Conservation (phyloP, 2,888 invertebrate species). For the Limnephilus auricula region DNA sequence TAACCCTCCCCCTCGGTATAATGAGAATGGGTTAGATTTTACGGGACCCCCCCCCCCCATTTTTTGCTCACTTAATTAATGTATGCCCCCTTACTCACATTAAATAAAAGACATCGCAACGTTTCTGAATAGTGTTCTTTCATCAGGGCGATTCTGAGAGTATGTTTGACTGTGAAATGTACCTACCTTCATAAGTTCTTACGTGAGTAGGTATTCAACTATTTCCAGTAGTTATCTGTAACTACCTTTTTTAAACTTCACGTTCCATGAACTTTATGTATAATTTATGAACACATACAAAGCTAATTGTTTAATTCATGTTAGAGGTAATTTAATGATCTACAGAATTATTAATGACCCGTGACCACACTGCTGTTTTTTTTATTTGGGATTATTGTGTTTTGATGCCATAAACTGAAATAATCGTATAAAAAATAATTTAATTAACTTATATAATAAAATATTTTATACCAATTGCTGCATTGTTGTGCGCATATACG, state of each 20-base stretch:
- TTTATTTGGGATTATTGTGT: background rate
- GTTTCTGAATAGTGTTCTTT: no score
- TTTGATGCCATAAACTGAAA: background rate
- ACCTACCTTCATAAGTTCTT: background rate
- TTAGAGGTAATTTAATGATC: background rate
- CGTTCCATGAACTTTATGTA: background rate
- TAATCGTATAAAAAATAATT: no score
- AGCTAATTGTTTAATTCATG: background rate
- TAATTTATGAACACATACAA: background rate
- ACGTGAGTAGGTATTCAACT: background rate
- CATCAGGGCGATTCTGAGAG: background rate
- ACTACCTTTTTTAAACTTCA: background rate
- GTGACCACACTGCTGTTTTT: background rate
- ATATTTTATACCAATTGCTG: background rate
- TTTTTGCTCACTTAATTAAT: no score
- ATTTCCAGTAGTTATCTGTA: background rate
- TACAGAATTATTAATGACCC: background rate
- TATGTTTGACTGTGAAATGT: background rate
- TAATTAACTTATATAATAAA: no score
- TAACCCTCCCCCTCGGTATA: no score
- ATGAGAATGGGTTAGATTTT: no score
- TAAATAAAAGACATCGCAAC: no score
- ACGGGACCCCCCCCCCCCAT: no score
- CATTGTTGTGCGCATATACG: no score
- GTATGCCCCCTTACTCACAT: no score